phyloP scores from a whole-genome alignment of 2,888 invertebrate species.

The Oegoconia quadripuncta region DNA sequence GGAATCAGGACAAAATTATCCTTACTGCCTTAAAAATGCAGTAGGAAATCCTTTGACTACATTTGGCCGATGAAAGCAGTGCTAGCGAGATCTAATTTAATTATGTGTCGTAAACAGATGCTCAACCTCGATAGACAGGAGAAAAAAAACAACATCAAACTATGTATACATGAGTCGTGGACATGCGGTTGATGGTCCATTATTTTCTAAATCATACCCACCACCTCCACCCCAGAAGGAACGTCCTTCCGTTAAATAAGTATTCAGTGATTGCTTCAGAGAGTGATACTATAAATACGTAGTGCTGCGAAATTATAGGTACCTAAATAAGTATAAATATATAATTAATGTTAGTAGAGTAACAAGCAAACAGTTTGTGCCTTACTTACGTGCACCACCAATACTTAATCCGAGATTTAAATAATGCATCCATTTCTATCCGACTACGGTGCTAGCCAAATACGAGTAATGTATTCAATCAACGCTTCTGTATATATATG shows the following conservation, averaged over 20 bases:
- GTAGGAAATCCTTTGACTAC: constrained; percentile 15
- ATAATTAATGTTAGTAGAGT: too few species aligned
- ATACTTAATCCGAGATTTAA: too few species aligned
- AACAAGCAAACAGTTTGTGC: too few species aligned
- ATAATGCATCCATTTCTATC: too few species aligned
- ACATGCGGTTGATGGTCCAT: constrained; percentile 1
- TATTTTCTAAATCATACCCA: background rate
- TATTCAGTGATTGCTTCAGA: too few species aligned
- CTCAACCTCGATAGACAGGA: constrained; percentile 26
- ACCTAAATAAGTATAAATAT: too few species aligned
- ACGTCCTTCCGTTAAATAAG: background rate
- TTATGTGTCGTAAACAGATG: constrained; percentile 34
- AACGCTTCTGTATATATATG: too few species aligned
- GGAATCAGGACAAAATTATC: constrained; percentile 16
- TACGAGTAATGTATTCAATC: too few species aligned
- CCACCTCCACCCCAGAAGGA: background rate
- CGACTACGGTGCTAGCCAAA: too few species aligned
- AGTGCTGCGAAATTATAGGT: too few species aligned
- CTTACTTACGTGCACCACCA: too few species aligned
- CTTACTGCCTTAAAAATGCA: constrained; percentile 17
- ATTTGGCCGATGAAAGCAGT: constrained; percentile 20
- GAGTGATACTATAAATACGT: too few species aligned
- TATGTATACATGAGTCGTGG: background rate
- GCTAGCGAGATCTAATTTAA: constrained; percentile 31
- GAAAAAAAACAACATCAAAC: constrained; percentile 16